Evolutionary conservation across 1,140 invertebrate genomes (phyloP).

Genomic region (Branchinecta lindahli): DNA sequence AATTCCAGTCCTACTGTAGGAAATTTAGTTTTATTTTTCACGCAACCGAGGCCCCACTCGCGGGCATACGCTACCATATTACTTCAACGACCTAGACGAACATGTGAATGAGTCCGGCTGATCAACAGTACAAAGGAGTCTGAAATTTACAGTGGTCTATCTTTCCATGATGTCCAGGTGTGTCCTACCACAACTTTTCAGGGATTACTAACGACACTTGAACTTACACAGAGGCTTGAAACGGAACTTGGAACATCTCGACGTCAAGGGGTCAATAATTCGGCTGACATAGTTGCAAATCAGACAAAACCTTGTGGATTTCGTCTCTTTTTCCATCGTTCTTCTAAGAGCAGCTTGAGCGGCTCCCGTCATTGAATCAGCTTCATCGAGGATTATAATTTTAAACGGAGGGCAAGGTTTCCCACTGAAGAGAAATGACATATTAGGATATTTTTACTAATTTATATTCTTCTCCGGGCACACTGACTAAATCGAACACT

Average conservation of each 20-base stretch:
- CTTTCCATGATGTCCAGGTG: too few species aligned
- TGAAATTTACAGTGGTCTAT: too few species aligned
- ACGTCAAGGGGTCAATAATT: constrained; percentile 95
- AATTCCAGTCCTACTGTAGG: too few species aligned
- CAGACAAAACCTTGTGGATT: constrained; percentile 90
- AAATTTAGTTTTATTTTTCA: too few species aligned
- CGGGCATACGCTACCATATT: too few species aligned
- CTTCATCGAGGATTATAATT: constrained; percentile 94
- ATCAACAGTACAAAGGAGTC: too few species aligned
- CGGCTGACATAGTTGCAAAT: constrained; percentile 97
- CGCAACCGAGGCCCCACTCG: too few species aligned
- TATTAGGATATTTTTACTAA: constrained; percentile 16
- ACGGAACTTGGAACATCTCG: constrained; percentile 93
- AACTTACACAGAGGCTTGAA: constrained; percentile 66
- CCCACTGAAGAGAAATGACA: constrained; percentile 43
- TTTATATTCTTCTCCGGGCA: background rate
- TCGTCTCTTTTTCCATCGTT: constrained; percentile 93
- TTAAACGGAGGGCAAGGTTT: constrained; percentile 83
- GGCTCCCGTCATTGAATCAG: constrained; percentile 93
- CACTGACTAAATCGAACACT: constrained; percentile 4
- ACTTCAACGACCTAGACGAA: too few species aligned
- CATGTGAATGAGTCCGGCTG: too few species aligned
- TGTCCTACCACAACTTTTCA: too few species aligned
- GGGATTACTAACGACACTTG: too few species aligned
- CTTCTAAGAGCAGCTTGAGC: constrained; percentile 83